These are phyloP conservation scores for Thyatira batis DNA, from an alignment of 2,888 invertebrate species.

Conservation along the genomic window DNA sequence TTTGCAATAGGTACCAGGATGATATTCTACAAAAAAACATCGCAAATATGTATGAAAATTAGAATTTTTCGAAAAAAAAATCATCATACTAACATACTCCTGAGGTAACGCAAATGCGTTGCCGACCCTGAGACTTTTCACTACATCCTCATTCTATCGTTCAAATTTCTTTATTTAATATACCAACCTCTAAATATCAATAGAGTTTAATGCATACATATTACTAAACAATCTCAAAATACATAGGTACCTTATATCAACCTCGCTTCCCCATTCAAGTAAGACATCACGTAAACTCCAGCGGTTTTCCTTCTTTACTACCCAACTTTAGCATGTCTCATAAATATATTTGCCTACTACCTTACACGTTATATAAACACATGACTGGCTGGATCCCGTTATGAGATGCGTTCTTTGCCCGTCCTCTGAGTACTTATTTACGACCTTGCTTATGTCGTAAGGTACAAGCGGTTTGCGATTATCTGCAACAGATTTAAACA, in stretches of 20 bases:
- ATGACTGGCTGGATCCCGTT: slow-evolving; percentile 1
- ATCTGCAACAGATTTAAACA: not conserved
- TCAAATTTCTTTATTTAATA: not conserved
- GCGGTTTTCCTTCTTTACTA: not conserved
- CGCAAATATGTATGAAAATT: no score
- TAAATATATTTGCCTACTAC: slow-evolving; percentile 4
- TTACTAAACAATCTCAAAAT: not conserved
- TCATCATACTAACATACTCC: no score
- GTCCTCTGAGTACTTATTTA: slow-evolving; percentile 1
- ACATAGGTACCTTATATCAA: not conserved
- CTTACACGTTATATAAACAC: slow-evolving; percentile 4
- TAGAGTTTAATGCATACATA: no score
- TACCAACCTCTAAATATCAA: no score
- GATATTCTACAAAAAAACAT: no score
- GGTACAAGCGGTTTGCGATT: not conserved
- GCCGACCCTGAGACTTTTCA: no score
- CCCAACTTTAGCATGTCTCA: not conserved
- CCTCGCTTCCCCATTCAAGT: not conserved
- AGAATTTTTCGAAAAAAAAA: no score
- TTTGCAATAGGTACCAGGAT: no score
- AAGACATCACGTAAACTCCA: not conserved
- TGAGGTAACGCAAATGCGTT: no score
- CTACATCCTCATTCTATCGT: no score
- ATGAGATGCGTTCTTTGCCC: not conserved
- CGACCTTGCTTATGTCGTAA: not conserved